These are phyloP conservation scores for Hyaena hyaena DNA, from an alignment of 2,113 vertebrate genomes.

Conservation along the genomic window DNA sequence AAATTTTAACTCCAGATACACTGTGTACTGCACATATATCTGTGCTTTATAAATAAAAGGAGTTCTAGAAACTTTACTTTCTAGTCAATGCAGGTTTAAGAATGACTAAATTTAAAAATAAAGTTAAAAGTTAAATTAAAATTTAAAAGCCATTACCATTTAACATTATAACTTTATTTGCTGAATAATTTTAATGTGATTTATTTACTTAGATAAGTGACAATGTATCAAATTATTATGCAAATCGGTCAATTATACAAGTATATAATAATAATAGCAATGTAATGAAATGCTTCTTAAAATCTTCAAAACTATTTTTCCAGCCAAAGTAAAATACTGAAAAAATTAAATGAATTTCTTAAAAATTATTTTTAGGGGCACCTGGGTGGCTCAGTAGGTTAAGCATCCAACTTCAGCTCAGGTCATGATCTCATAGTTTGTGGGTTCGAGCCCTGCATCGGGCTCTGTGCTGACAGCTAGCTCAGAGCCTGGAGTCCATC, in stretches of 20 bases:
- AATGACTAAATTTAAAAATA: constrained; percentile 28
- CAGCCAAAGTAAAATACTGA: neutral
- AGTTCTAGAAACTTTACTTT: neutral
- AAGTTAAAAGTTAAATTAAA: constrained; percentile 42
- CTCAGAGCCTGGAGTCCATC: too few relatives aligned
- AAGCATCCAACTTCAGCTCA: too few relatives aligned
- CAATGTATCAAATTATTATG: neutral
- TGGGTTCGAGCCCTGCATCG: too few relatives aligned
- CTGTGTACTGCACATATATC: neutral
- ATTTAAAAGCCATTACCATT: neutral
- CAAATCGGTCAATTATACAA: neutral
- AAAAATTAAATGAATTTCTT: neutral
- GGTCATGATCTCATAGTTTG: too few relatives aligned
- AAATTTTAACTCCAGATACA: neutral
- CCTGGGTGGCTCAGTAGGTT: too few relatives aligned
- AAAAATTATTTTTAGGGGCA: constrained; percentile 1
- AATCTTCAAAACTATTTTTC: constrained; percentile 42
- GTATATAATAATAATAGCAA: neutral
- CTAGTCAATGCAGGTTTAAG: neutral
- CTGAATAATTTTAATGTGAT: neutral
- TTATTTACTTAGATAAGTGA: neutral
- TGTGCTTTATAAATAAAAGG: neutral
- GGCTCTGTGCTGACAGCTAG: too few relatives aligned
- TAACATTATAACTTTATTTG: constrained; percentile 1
- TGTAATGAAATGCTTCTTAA: constrained; percentile 6